Percentiles rank a stretch among this genome's conserved stretches.
phyloP scores from a whole-genome alignment of 2,888 invertebrate species.

The Rhyacophila evoluta region DNA sequence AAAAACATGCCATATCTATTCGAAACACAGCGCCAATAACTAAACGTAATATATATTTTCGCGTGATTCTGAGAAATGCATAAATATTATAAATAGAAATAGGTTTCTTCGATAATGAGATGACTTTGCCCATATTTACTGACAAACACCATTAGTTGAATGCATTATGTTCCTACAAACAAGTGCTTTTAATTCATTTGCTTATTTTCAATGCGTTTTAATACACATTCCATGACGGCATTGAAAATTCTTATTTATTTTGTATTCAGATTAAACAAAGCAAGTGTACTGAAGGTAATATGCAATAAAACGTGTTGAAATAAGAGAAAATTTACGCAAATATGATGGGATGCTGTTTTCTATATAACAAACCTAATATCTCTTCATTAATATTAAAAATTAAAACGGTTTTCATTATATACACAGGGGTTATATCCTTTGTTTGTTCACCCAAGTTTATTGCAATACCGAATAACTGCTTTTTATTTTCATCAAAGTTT shows the following conservation, averaged over 20 bases:
- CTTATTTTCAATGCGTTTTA: neutral
- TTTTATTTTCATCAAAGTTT: too few species aligned
- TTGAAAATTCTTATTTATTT: conserved; percentile 32
- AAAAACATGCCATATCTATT: neutral
- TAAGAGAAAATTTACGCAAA: neutral
- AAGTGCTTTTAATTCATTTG: conserved; percentile 20
- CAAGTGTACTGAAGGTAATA: conserved; percentile 25
- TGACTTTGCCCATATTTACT: neutral
- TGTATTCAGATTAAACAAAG: conserved; percentile 32
- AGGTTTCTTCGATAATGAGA: neutral
- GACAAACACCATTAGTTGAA: conserved; percentile 13
- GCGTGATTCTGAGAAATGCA: neutral
- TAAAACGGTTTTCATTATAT: too few species aligned
- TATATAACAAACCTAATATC: too few species aligned
- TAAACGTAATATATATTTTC: neutral
- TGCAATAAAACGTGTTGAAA: neutral
- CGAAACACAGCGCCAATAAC: neutral
- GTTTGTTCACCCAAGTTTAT: too few species aligned
- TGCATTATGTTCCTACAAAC: conserved; percentile 22
- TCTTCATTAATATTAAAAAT: too few species aligned
- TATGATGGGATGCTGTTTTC: too few species aligned
- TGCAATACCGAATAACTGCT: too few species aligned
- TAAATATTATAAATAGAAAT: neutral
- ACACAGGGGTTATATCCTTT: too few species aligned
- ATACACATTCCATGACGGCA: conserved; percentile 27